Evolutionary conservation across 64 coral and sea anemone genomes (phyloP).

Genomic region (Trachythela sp.): DNA sequence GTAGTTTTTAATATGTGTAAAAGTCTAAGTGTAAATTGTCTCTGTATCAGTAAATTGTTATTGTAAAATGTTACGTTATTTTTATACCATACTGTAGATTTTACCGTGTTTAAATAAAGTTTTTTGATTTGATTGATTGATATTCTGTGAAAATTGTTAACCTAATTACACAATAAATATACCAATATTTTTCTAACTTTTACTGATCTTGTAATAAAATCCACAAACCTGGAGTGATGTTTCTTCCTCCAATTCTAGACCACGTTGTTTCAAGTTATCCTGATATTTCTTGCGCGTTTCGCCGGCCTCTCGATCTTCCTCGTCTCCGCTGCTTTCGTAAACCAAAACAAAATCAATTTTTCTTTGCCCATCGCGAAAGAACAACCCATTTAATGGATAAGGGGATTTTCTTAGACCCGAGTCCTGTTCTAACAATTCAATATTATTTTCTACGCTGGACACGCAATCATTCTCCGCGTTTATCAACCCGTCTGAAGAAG

Average conservation of each 20-base stretch:
- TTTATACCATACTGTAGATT: no score
- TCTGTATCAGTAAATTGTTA: no score
- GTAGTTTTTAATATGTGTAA: no score
- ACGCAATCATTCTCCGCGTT: not conserved
- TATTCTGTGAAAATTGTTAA: no score
- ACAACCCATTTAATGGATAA: not conserved
- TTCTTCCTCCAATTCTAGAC: not conserved
- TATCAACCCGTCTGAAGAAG: not conserved
- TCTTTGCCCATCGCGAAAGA: slow-evolving; percentile 10
- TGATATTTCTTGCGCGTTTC: not conserved
- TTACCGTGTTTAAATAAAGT: no score
- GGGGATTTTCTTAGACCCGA: not conserved
- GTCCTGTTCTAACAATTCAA: not conserved
- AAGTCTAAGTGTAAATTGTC: no score
- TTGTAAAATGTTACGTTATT: no score
- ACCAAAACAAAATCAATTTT: slow-evolving; percentile 21
- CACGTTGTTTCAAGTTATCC: not conserved
- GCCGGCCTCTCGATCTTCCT: not conserved
- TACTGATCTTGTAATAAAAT: not conserved
- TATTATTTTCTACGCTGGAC: not conserved
- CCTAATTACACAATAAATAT: no score
- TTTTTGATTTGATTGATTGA: no score
- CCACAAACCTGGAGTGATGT: not conserved
- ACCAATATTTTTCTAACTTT: not conserved
- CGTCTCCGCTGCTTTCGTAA: not conserved